A percentile compares a stretch with the other conserved stretches of the same genome.
Evolutionary conservation across 2,888 invertebrate genomes (phyloP).

Genomic region (Trisateles emortualis): DNA sequence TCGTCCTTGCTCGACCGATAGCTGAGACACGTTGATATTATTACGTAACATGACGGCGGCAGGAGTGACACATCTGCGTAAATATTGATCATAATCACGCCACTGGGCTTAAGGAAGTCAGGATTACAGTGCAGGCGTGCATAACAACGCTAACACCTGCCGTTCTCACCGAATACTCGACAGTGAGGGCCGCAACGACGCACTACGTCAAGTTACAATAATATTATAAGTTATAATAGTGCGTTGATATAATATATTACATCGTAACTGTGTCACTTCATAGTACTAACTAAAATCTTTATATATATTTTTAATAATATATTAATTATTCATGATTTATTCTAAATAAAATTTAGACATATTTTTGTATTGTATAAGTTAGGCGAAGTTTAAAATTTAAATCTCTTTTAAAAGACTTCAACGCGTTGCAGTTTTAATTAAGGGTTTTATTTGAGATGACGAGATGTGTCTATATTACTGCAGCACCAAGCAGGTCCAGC

Average conservation of each 20-base stretch:
- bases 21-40: constrained; percentile 68
- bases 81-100: constrained; percentile 82
- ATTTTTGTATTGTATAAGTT: neutral
- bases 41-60: constrained; percentile 73
- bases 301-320: neutral
- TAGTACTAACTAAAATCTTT: neutral
- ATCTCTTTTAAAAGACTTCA: constrained; percentile 79
- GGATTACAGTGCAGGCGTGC: constrained; percentile 65
- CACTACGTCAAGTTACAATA: constrained; percentile 1
- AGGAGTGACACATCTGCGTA: constrained; percentile 76
- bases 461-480: neutral
- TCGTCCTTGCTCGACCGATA: constrained; percentile 63
- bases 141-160: constrained; percentile 61
- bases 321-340: neutral
- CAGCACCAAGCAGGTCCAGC: neutral
- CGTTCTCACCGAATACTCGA: constrained; percentile 18
- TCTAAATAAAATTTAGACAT: neutral
- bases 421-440: constrained; percentile 61
- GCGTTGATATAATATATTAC: neutral
- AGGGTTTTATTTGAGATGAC: neutral
- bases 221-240: neutral
- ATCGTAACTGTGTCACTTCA: neutral
- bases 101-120: constrained; percentile 65
- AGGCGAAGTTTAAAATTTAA: constrained; percentile 40
- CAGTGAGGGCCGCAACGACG: constrained; percentile 3